These are phyloP conservation scores for Bimastos eiseni DNA, from an alignment of 2,888 invertebrate genomes.

Conservation along the genomic window DNA sequence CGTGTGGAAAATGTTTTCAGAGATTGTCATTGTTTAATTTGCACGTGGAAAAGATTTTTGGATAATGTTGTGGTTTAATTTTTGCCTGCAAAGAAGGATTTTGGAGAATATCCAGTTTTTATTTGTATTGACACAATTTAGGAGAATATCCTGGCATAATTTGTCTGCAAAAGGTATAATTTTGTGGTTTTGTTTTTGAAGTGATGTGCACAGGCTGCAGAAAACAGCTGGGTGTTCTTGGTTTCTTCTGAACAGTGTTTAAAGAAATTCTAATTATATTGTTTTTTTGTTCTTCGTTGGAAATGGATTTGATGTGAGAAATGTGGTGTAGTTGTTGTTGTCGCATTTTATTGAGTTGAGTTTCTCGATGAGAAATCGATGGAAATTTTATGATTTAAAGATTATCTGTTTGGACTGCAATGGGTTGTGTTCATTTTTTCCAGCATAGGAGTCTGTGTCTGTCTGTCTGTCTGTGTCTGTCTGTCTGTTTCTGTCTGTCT, in stretches of 20 bases:
- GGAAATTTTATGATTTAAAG: background rate
- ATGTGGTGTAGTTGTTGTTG: background rate
- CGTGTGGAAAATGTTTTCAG: background rate
- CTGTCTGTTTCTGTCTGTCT: too few species aligned
- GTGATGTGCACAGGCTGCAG: background rate
- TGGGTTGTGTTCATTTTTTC: background rate
- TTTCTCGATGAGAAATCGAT: background rate
- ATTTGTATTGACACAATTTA: background rate
- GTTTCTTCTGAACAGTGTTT: background rate
- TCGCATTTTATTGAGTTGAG: background rate
- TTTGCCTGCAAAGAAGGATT: background rate
- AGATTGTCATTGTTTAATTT: background rate
- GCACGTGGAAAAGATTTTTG: background rate
- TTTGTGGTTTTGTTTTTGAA: background rate
- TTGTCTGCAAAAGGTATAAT: background rate
- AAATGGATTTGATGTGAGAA: background rate
- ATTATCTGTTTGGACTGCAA: background rate
- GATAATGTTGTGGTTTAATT: background rate
- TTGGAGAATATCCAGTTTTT: background rate
- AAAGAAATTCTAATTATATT: background rate
- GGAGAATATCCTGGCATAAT: background rate
- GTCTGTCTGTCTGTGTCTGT: too few species aligned
- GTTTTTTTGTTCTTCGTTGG: background rate
- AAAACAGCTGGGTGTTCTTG: background rate
- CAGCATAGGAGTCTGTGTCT: background rate